Base-by-base conservation (phyloP, 2,113 vertebrate species). In the Xyliphius kryptos region DNA sequence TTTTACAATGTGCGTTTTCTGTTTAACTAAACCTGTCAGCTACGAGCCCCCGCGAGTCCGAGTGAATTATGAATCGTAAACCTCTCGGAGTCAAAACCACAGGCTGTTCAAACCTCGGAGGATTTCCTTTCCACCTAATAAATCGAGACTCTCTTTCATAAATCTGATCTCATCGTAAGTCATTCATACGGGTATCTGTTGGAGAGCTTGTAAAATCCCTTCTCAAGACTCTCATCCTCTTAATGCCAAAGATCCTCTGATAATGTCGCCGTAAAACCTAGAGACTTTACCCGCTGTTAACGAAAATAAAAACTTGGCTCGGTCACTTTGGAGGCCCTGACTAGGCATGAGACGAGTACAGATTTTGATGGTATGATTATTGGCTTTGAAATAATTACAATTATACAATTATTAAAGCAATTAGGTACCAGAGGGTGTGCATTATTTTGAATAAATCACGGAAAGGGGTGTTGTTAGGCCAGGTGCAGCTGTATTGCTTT, bases 161-260 rank as follows among this genome's bases (percentile, higher is more conserved):
- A 66, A 66, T 16, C 20, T 20, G 63, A 66, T 66, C 22, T 58
- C 55, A 15, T 4, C 46, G 37, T 66, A 55, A 66, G 58, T 51
- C 55, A 57, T 20, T 59, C 37, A 7, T 19, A 20, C 20, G 26
- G 49, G 40, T 47, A n/a, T 59, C 47, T 41, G 56, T 56, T 66
- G 19, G 16, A 32, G 20, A 66, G 21, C 55, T 46, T 44, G 64
- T 66, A 36, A 66, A 59, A 59, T 58, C 22, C 19, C n/a, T 26
- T 52, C 47, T 41, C 37, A 46, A 56, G 32, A 50, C 63, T 57
- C 44, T 32, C 20, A 56, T 21, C 32, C 36, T 36, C 32, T 36
- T 26, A 13, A 43, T 32, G 20, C 13, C 64, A 51, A n/a, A 19
- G 47, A n/a, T 66, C 55, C 47, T 41, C 1, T 2, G 19, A 11